Base-by-base conservation (phyloP, 2,113 vertebrate genomes). In the Helogale parvula region DNA sequence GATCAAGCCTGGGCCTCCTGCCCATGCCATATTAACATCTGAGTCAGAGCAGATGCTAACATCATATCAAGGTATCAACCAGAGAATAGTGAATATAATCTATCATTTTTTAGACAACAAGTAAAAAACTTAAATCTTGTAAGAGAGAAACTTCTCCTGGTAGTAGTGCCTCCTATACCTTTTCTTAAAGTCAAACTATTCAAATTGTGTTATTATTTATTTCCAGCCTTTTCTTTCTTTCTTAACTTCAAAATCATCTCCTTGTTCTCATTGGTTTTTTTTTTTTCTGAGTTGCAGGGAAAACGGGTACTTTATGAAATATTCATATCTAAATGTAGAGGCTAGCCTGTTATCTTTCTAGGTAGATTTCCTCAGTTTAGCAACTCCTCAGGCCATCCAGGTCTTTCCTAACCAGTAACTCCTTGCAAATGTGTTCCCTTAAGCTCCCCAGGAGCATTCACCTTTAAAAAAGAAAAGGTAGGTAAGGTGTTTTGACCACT, bases 1-100 rank as follows among this genome's bases (percentile, higher is more conserved):
- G 74, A 98, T 96, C 92, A 96, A 97, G 97, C 66, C 96, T 90
- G 92, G 95, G 97, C 96, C 84, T 96, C 80, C 83, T 96, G 95
- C 94, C 97, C 68, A 68, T 4, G 29, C 57, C 47, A 25, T 94
- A 95, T 98, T 96, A 97, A 94, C 94, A 96, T 90, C 83, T 95
- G 97, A 97, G 92, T 96, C 96, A 81, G 72, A 98, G 84, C 92
- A 97, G 97, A 96, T 96, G 97, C 92, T 96, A 85, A 88, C 94
- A 95, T 96, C 81, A 54, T 89, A 97, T 93, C 74, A 95, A 92
- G 50, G 86, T 84, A 97, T 97, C 79, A 94, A 52, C 93, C 54
- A 25, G 92, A 94, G 95, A 83, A 81, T 94, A 92, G 63, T 71
- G 57, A 68, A 63, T 92, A 88, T 66, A 92, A 97, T 97, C 92